Evolutionary conservation across 2,113 vertebrate species (phyloP).

Genomic region (Shinisaurus crocodilurus): DNA sequence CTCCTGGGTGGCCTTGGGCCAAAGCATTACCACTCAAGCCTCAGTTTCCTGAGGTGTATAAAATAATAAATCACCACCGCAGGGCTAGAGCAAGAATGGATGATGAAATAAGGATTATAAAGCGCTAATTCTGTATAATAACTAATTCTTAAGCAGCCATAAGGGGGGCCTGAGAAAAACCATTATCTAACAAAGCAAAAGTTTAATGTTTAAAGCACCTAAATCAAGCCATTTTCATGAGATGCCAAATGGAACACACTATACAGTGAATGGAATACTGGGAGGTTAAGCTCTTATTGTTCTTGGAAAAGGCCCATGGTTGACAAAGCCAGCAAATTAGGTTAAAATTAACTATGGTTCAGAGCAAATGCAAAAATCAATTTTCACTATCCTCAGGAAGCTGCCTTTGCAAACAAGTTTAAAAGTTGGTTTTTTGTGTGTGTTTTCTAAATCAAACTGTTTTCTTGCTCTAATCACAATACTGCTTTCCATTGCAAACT

Average conservation of each 20-base stretch:
- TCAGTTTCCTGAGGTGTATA: background rate
- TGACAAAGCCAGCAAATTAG: constrained; percentile 69
- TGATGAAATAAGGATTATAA: background rate
- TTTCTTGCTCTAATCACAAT: no score
- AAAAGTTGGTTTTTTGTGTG: no score
- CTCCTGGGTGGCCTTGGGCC: no score
- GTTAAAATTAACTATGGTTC: constrained; percentile 71
- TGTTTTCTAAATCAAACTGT: no score
- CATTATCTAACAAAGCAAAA: background rate
- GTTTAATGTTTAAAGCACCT: background rate
- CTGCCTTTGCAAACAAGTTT: background rate
- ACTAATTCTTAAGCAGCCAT: background rate
- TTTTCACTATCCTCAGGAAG: constrained; percentile 8
- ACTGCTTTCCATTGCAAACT: no score
- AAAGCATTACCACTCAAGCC: background rate
- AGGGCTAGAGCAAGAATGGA: background rate
- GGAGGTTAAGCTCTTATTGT: no score
- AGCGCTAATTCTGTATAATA: background rate
- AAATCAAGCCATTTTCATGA: background rate
- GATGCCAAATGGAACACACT: background rate
- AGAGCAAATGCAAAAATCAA: constrained; percentile 47
- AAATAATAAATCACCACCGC: background rate
- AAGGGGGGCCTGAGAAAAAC: background rate
- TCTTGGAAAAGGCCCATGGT: constrained; percentile 46
- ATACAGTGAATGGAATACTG: background rate